phyloP scores from a whole-genome alignment of 1,140 invertebrate genomes.

The Bombus confusus region DNA sequence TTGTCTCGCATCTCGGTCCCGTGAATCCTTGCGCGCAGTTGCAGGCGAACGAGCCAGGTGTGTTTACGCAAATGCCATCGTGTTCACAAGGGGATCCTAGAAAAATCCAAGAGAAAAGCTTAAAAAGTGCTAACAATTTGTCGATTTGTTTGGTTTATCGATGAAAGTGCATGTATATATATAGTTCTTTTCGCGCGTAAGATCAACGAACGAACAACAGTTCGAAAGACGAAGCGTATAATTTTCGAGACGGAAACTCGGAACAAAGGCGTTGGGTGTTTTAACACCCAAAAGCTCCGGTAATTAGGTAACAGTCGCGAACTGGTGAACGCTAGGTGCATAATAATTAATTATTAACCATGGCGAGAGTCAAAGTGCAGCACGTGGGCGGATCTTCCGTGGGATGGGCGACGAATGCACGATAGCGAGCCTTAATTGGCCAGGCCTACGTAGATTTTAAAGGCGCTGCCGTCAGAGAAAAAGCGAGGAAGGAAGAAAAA shows the following conservation, averaged over 20 bases:
- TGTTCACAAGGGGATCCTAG: conserved; percentile 95
- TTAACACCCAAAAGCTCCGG: conserved; percentile 34
- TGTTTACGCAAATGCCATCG: conserved; percentile 96
- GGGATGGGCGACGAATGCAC: conserved; percentile 62
- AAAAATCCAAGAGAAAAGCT: conserved; percentile 48
- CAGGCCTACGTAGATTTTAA: conserved; percentile 64
- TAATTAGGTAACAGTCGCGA: conserved; percentile 74
- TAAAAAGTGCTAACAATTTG: not conserved
- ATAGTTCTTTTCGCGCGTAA: no score
- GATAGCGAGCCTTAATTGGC: conserved; percentile 72
- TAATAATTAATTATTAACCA: conserved; percentile 67
- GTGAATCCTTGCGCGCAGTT: conserved; percentile 96
- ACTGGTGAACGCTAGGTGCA: conserved; percentile 69
- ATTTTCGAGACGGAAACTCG: no score
- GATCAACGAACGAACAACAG: no score
- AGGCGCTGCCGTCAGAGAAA: conserved; percentile 39
- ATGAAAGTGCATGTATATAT: no score
- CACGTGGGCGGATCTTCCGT: conserved; percentile 45
- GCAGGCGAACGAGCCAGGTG: conserved; percentile 95
- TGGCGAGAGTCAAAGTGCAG: conserved; percentile 30
- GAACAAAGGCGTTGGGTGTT: no score
- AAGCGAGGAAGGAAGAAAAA: not conserved
- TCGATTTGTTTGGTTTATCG: no score
- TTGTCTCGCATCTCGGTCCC: conserved; percentile 94
- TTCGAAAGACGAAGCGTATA: no score